phyloP scores from a whole-genome alignment of 2,888 invertebrate genomes.

The Exocentrus adspersus region DNA sequence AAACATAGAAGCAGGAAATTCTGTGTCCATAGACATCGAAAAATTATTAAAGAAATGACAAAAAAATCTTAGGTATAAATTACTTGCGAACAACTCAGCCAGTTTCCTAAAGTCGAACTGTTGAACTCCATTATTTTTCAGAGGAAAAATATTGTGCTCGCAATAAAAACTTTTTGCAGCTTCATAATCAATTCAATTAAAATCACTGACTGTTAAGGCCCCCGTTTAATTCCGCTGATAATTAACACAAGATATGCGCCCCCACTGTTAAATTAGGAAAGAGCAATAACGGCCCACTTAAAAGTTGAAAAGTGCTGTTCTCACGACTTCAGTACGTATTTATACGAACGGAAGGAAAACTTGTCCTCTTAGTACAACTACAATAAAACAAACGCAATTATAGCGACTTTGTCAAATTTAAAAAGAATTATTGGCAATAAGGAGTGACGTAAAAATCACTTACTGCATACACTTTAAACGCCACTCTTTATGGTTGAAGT shows the following conservation, averaged over 20 bases:
- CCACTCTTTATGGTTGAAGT: constrained; percentile 17
- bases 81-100: not conserved
- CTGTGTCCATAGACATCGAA: too few species aligned
- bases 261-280: constrained; percentile 30
- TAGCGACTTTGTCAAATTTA: constrained; percentile 23
- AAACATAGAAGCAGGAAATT: too few species aligned
- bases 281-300: constrained; percentile 25
- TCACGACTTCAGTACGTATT: constrained; percentile 30
- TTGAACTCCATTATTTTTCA: not conserved
- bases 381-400: constrained; percentile 32
- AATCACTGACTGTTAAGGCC: constrained; percentile 11
- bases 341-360: constrained; percentile 26
- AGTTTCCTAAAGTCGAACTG: not conserved
- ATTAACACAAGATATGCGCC: constrained; percentile 28
- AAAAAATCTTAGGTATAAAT: too few species aligned
- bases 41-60: too few species aligned
- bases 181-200: constrained; percentile 10
- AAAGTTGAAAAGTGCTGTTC: constrained; percentile 29
- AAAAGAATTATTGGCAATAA: constrained; percentile 20
- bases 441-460: constrained; percentile 15
- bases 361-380: constrained; percentile 24
- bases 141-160: not conserved
- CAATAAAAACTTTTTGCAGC: constrained; percentile 4
- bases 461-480: constrained; percentile 2
- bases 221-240: constrained; percentile 13